Base-by-base conservation (phyloP, 2,797 vertebrate genomes). In the Toxotes lorentzi region DNA sequence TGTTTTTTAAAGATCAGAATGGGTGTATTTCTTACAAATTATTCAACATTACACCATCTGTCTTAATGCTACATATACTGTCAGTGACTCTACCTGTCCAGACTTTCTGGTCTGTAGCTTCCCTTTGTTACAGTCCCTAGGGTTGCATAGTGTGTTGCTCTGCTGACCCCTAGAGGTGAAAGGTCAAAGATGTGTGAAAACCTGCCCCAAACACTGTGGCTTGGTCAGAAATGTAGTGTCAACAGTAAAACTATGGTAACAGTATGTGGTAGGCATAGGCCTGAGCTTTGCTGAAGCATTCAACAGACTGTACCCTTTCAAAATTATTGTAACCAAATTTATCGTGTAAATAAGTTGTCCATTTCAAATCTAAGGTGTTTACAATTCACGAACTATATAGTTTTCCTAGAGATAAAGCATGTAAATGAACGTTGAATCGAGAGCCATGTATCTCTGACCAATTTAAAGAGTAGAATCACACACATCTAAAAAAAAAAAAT, bases 111-210 rank as follows among this genome's bases (percentile, higher is more conserved):
- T 68, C 51, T 53, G 43, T 13, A 21, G 43, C 23, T 27, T 54
- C 34, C 10, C 24, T 51, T 58, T 63, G 43, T 32, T 67, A 30
- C 2, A 77, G 6, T 5, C 51, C 43, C 13, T 41, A 1, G 35
- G 40, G 48, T 54, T 63, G 10, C 32, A 40, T 24, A 13, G 32
- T 38, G 5, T 62, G 62, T 40, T 79, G 61, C 72, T 76, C 54
- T 70, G 43, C 83, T 76, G 81, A 76, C 73, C 76, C 47, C 71
- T 73, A 56, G 61, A 71, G 76, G 87, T 86, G 24, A 88, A 73
- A 56, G 58, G 70, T 80, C 63, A 70, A 57, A 67, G 9, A 19
- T 70, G 43, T 40, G 19, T 53, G n/a, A n/a, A 53, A 79, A 69
- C 61, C 59, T 71, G 12, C 13, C 35, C 2, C 9, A 61, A 66